Evolutionary conservation across 2,113 vertebrate species (phyloP).

Genomic region (Nothocercus julius): DNA sequence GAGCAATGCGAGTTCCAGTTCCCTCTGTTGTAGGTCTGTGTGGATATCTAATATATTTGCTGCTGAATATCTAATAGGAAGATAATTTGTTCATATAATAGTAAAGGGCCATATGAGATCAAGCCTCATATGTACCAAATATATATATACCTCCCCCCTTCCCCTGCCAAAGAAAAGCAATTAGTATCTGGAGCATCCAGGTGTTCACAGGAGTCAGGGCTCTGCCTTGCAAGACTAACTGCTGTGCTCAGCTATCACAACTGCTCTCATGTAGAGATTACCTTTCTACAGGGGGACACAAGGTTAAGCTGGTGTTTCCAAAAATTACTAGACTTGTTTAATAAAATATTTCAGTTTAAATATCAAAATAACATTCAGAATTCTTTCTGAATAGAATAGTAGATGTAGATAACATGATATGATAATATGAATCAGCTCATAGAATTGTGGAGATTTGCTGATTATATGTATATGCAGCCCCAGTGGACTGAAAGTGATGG

Average conservation of each 20-base stretch:
- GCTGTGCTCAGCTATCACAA: background rate
- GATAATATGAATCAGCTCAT: background rate
- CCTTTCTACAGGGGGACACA: background rate
- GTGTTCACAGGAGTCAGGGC: background rate
- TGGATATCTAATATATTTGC: background rate
- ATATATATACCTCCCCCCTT: too few relatives aligned
- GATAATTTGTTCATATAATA: background rate
- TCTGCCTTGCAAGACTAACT: background rate
- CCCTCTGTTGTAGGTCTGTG: background rate
- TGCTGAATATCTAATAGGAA: background rate
- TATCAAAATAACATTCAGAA: background rate
- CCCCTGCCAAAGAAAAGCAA: background rate
- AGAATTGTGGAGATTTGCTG: background rate
- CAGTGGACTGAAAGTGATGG: background rate
- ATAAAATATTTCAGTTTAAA: background rate
- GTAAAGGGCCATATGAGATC: background rate
- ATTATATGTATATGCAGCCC: background rate
- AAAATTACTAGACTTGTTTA: background rate
- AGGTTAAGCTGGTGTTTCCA: background rate
- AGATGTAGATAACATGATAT: background rate
- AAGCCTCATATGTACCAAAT: background rate
- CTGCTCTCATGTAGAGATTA: background rate
- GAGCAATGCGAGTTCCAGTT: background rate
- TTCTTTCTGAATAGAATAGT: background rate
- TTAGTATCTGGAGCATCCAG: background rate